These are phyloP conservation scores for Arremon aurantiirostris DNA, from an alignment of 2,797 vertebrate species.

Conservation along the genomic window DNA sequence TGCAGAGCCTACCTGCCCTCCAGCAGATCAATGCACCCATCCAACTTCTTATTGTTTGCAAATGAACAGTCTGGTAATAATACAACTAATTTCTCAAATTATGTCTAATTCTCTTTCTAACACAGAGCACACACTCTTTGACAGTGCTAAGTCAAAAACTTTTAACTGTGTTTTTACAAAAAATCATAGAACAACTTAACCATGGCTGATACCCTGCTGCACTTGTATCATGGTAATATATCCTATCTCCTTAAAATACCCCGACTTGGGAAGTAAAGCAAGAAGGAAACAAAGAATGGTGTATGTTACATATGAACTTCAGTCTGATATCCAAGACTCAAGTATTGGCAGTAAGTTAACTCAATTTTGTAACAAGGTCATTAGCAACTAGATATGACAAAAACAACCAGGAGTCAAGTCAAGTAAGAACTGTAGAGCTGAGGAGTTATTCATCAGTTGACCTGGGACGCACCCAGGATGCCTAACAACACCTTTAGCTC, in stretches of 20 bases:
- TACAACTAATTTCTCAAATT: not conserved
- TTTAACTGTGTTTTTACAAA: not conserved
- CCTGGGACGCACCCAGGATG: not conserved
- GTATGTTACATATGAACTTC: not conserved
- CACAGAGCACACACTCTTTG: not conserved
- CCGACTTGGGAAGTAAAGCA: not conserved
- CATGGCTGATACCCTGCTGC: not conserved
- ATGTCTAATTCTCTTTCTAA: not conserved
- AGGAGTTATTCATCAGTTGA: not conserved
- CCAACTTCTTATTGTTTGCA: not conserved
- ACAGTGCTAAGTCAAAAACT: not conserved
- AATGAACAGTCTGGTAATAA: not conserved
- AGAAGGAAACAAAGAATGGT: not conserved
- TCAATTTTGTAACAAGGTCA: not conserved
- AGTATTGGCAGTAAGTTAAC: not conserved
- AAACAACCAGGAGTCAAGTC: not conserved
- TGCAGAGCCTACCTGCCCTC: not conserved
- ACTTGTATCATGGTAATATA: not conserved
- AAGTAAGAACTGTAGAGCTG: not conserved
- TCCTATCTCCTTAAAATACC: not conserved
- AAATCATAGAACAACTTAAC: not conserved
- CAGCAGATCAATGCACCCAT: fast-evolving
- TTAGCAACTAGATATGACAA: not conserved
- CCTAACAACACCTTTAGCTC: not conserved
- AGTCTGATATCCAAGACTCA: not conserved